A percentile compares a stretch with the other conserved stretches of the same genome.
These are phyloP conservation scores for Augochlora pura DNA, from an alignment of 1,140 invertebrate genomes.

Conservation along the genomic window DNA sequence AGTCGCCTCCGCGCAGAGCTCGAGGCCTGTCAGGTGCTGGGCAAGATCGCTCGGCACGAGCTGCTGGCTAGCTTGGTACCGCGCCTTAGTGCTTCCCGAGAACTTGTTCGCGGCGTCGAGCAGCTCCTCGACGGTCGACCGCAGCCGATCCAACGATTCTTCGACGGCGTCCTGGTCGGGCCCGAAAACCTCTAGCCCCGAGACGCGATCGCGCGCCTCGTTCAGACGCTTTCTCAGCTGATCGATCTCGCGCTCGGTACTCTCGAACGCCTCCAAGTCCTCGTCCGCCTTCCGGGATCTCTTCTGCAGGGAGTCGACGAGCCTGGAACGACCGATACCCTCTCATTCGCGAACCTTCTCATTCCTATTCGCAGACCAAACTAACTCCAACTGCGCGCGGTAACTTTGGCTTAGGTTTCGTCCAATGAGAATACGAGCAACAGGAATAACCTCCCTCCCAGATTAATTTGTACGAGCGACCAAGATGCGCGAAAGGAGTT, in stretches of 20 bases:
- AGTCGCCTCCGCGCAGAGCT: conserved; percentile 89
- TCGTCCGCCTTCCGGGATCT: conserved; percentile 82
- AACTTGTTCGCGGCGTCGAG: conserved; percentile 83
- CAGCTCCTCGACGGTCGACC: conserved; percentile 80
- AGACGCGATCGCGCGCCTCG: conserved; percentile 83
- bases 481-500: too few relatives aligned
- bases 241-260: conserved; percentile 83
- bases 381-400: too few relatives aligned
- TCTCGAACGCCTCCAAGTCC: conserved; percentile 83
- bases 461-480: too few relatives aligned
- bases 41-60: conserved; percentile 87
- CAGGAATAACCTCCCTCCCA: too few relatives aligned
- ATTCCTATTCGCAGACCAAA: too few relatives aligned
- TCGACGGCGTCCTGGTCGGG: conserved; percentile 83
- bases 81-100: conserved; percentile 83
- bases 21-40: conserved; percentile 88
- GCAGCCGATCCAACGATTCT: conserved; percentile 78
- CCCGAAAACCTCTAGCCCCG: conserved; percentile 87
- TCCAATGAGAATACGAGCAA: too few relatives aligned
- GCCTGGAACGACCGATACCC: conserved; percentile 68
- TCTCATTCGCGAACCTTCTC: background rate
- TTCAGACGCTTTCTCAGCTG: conserved; percentile 84
- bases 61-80: conserved; percentile 85
- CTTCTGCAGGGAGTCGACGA: conserved; percentile 80
- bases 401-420: too few relatives aligned